phyloP scores from a whole-genome alignment of 2,888 invertebrate species.

The Eilema depressum region DNA sequence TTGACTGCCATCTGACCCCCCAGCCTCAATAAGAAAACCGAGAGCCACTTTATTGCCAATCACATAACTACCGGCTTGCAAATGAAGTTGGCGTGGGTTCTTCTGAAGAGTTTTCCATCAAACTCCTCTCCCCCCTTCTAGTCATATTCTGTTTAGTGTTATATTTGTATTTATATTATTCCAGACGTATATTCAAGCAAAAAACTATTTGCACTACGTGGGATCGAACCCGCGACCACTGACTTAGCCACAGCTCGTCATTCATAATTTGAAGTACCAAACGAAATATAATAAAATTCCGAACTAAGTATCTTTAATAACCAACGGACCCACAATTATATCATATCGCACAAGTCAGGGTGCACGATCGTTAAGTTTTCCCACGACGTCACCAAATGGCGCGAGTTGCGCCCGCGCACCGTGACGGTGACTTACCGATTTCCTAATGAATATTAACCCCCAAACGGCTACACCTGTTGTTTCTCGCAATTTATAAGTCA shows the following conservation, averaged over 20 bases:
- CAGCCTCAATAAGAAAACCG: background rate
- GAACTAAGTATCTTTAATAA: conserved; percentile 11
- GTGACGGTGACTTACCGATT: conserved; percentile 86
- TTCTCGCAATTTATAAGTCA: conserved; percentile 58
- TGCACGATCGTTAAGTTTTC: conserved; percentile 82
- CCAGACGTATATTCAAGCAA: too few relatives aligned
- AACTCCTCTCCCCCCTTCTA: too few relatives aligned
- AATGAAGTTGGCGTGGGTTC: background rate
- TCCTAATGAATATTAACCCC: conserved; percentile 71
- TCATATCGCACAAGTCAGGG: conserved; percentile 44
- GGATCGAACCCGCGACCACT: too few relatives aligned
- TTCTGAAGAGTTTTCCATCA: background rate
- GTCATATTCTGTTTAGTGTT: too few relatives aligned
- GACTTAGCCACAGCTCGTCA: too few relatives aligned
- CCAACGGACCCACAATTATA: conserved; percentile 20
- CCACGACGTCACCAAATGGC: conserved; percentile 82
- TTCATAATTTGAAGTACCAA: background rate
- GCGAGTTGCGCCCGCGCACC: conserved; percentile 71
- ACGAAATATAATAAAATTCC: background rate
- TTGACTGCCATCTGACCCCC: background rate
- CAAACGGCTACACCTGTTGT: conserved; percentile 75
- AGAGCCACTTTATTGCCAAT: background rate
- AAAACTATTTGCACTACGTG: too few relatives aligned
- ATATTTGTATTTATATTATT: too few relatives aligned
- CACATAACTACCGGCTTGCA: background rate